Conservation (phyloP, 2,797 vertebrate genomes). For the Knipowitschia caucasica region DNA sequence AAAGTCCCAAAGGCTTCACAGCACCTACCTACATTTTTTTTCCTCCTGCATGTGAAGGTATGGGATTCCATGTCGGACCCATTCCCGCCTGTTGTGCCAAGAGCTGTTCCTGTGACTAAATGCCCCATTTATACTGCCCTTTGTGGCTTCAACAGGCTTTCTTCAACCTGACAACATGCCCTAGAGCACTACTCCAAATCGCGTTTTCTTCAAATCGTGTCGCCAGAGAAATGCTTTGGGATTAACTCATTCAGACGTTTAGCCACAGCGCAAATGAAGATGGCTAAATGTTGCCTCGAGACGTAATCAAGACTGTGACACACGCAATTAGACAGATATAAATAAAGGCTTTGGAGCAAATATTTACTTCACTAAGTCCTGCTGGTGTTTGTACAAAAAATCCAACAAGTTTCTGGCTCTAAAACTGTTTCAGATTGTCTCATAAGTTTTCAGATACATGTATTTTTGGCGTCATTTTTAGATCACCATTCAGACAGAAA, state of each 20-base stretch:
- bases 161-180: slow-evolving; percentile 62
- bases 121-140: slow-evolving; percentile 72
- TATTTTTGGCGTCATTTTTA: no score
- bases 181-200: slow-evolving; percentile 46
- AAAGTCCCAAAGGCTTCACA: slow-evolving; percentile 19
- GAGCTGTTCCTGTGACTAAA: slow-evolving; percentile 43
- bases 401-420: no score
- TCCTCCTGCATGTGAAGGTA: slow-evolving; percentile 68
- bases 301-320: slow-evolving; percentile 17
- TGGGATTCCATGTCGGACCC: slow-evolving; percentile 74
- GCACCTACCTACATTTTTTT: slow-evolving; percentile 77
- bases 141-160: slow-evolving; percentile 67
- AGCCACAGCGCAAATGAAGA: slow-evolving; percentile 33
- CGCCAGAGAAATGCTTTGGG: slow-evolving; percentile 15
- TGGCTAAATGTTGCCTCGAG: slow-evolving; percentile 34
- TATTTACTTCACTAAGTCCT: no score
- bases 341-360: background rate
- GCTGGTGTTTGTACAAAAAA: no score
- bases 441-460: no score
- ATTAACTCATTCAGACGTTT: slow-evolving; percentile 45
- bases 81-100: slow-evolving; percentile 55
- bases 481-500: no score
- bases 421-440: no score
- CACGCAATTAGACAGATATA: background rate
- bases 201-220: slow-evolving; percentile 27